Evolutionary conservation across 1,140 invertebrate genomes (phyloP).

Genomic region (Sweltsa coloradensis): DNA sequence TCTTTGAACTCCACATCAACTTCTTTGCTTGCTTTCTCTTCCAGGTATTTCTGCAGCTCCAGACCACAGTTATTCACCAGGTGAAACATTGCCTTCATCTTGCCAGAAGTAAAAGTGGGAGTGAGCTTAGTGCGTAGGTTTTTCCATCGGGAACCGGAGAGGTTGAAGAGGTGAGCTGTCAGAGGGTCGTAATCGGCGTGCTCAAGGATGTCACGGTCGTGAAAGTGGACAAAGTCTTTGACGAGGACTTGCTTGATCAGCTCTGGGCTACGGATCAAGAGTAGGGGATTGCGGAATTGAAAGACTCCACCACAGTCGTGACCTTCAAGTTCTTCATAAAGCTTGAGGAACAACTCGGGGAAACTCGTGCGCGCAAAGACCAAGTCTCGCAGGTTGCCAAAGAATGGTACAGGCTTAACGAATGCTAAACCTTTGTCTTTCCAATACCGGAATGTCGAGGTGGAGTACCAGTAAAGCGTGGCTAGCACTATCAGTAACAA

Average conservation of each 20-base stretch:
- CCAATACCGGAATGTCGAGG: constrained; percentile 31
- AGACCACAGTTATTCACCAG: constrained; percentile 23
- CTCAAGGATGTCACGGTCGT: constrained; percentile 21
- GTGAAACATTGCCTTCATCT: constrained; percentile 36
- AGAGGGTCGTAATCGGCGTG: constrained; percentile 21
- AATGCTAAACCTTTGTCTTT: constrained; percentile 23
- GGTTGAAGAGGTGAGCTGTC: constrained; percentile 16
- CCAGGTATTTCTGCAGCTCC: constrained; percentile 18
- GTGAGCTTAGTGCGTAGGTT: constrained; percentile 28
- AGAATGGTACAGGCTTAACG: constrained; percentile 21
- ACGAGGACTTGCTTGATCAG: constrained; percentile 34
- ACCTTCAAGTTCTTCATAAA: constrained; percentile 4
- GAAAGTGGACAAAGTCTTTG: constrained; percentile 34
- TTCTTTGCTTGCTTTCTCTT: constrained; percentile 8
- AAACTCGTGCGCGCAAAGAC: constrained; percentile 16
- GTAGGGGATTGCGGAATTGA: not conserved
- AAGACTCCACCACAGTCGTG: not conserved
- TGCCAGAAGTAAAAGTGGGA: constrained; percentile 35
- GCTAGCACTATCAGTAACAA: too few species aligned
- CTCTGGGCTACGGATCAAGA: constrained; percentile 26
- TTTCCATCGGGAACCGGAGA: constrained; percentile 27
- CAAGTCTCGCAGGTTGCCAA: constrained; percentile 24
- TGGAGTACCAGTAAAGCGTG: constrained; percentile 21
- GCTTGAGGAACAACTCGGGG: not conserved
- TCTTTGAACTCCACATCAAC: constrained; percentile 15